Conservation (phyloP, 1,140 invertebrate species). For the Battus philenor region DNA sequence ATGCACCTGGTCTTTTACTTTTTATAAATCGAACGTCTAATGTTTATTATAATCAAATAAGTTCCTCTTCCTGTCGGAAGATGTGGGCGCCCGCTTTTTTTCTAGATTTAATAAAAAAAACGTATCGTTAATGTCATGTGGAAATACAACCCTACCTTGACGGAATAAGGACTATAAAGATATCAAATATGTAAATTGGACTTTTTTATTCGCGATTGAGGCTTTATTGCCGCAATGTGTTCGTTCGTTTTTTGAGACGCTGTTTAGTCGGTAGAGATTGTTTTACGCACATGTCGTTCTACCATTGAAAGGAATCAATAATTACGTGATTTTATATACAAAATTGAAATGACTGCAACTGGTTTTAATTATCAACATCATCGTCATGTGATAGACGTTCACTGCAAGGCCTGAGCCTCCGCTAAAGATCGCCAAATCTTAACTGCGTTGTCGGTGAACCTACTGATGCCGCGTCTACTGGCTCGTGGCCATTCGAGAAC, state of each 20-base stretch:
- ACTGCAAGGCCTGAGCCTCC: too few relatives aligned
- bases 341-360: too few relatives aligned
- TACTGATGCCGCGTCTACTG: too few relatives aligned
- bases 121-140: neutral
- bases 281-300: constrained; percentile 55
- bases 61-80: constrained; percentile 69
- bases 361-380: too few relatives aligned
- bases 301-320: too few relatives aligned
- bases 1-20: constrained; percentile 62
- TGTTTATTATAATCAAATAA: constrained; percentile 73
- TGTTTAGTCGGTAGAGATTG: constrained; percentile 48
- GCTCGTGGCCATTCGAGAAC: too few relatives aligned
- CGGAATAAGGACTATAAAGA: constrained; percentile 19
- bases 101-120: constrained; percentile 26
- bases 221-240: constrained; percentile 49
- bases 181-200: constrained; percentile 17
- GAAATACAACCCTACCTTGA: constrained; percentile 20
- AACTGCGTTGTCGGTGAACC: too few relatives aligned
- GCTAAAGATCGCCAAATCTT: too few relatives aligned
- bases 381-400: too few relatives aligned
- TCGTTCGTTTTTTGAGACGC: constrained; percentile 35
- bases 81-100: constrained; percentile 59
- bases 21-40: constrained; percentile 43
- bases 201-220: constrained; percentile 27
- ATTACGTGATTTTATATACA: too few relatives aligned